Percentiles rank a stretch among this genome's conserved stretches.
Evolutionary conservation across 2,888 invertebrate species (phyloP).

Genomic region (Bembecia ichneumoniformis): DNA sequence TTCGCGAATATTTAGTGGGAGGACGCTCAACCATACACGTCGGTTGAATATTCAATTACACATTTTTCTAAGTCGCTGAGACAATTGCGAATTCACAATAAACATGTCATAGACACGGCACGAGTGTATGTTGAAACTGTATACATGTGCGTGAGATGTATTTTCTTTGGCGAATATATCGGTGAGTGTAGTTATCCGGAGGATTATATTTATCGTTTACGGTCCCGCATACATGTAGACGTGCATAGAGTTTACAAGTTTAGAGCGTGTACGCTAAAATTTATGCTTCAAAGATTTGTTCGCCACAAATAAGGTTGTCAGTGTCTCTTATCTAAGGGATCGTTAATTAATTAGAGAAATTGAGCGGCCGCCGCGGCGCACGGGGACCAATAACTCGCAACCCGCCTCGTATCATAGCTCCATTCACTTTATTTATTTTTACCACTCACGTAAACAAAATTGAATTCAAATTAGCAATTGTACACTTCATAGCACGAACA

Average conservation of each 20-base stretch:
- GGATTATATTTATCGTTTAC: slow-evolving; percentile 41
- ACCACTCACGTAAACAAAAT: slow-evolving; percentile 69
- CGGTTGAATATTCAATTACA: slow-evolving; percentile 42
- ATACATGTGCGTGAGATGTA: slow-evolving; percentile 15
- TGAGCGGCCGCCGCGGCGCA: slow-evolving; percentile 63
- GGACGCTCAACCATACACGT: slow-evolving; percentile 30
- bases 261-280: slow-evolving; percentile 66
- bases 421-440: slow-evolving; percentile 64
- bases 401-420: slow-evolving; percentile 68
- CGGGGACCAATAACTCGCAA: slow-evolving; percentile 70
- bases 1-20: slow-evolving; percentile 52
- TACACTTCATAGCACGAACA: too few relatives aligned
- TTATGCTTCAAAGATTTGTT: slow-evolving; percentile 70
- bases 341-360: slow-evolving; percentile 73
- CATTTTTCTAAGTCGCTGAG: slow-evolving; percentile 36
- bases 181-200: slow-evolving; percentile 11
- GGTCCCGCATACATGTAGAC: slow-evolving; percentile 39
- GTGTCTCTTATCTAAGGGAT: slow-evolving; percentile 67
- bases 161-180: slow-evolving; percentile 13
- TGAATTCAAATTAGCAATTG: slow-evolving; percentile 54
- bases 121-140: slow-evolving; percentile 22
- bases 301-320: slow-evolving; percentile 72
- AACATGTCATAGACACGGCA: slow-evolving; percentile 31
- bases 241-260: slow-evolving; percentile 64
- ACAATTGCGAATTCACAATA: slow-evolving; percentile 29